Evolutionary conservation across 2,888 invertebrate genomes (phyloP).

Genomic region (Epirrhoe alternata): DNA sequence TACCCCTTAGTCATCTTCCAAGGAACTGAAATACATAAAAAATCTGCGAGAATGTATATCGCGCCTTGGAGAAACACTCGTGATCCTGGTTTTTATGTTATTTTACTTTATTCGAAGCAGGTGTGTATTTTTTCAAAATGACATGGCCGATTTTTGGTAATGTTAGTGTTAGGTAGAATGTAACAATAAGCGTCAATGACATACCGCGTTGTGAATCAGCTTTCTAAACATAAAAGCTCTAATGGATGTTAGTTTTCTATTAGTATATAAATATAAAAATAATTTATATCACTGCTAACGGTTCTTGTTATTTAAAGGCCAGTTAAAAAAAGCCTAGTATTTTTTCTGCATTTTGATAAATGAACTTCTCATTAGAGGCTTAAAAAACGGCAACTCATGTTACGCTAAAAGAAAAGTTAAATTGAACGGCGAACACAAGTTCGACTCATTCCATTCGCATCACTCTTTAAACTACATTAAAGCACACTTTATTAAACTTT

Average conservation of each 20-base stretch:
- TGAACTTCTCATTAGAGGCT: not conserved
- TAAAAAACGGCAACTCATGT: not conserved
- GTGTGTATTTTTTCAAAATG: too few species aligned
- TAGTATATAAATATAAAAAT: not conserved
- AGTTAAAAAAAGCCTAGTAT: not conserved
- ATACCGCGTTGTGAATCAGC: too few species aligned
- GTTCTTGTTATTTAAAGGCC: not conserved
- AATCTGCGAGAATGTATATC: too few species aligned
- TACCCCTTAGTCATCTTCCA: too few species aligned
- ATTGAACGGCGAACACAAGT: conserved; percentile 2
- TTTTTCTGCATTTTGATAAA: not conserved
- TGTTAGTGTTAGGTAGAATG: too few species aligned
- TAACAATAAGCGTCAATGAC: too few species aligned
- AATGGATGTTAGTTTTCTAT: not conserved
- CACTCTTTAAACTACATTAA: conserved; percentile 32
- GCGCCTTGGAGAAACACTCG: too few species aligned
- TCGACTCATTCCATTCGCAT: conserved; percentile 6
- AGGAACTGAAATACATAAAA: too few species aligned
- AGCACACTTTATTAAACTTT: conserved; percentile 46
- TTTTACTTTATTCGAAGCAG: too few species aligned
- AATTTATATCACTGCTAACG: not conserved
- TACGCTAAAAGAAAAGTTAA: conserved; percentile 9
- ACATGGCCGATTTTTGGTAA: too few species aligned
- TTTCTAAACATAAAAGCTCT: not conserved
- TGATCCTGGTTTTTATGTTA: too few species aligned